These are phyloP conservation scores for Hydrozoanthus gracilis DNA, from an alignment of 92 coral and sea anemone species.

Conservation along the genomic window DNA sequence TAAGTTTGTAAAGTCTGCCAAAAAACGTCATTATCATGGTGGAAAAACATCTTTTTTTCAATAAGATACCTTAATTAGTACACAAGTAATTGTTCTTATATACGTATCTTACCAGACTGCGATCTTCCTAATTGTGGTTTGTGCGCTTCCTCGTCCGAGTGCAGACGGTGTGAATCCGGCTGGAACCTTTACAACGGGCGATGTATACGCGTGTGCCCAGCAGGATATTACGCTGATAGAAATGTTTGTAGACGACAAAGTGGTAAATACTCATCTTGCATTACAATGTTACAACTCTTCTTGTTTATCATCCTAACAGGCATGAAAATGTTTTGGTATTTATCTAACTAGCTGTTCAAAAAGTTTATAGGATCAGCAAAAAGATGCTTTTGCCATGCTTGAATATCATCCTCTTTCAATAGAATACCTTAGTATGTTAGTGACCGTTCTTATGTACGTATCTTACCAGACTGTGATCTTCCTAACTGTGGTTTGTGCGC, in stretches of 20 bases:
- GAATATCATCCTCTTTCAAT: not conserved
- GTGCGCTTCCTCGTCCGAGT: not conserved
- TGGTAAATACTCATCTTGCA: no score
- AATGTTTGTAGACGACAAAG: not conserved
- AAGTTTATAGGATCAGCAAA: no score
- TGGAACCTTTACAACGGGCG: not conserved
- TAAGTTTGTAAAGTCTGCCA: no score
- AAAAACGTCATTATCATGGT: no score
- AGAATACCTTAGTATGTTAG: not conserved
- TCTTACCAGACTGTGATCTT: not conserved
- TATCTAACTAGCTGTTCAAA: no score
- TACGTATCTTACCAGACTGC: not conserved
- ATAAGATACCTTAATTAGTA: not conserved
- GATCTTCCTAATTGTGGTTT: not conserved
- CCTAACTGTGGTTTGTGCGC: not conserved
- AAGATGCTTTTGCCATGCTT: no score
- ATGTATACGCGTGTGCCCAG: conserved; percentile 9
- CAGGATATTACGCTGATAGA: not conserved
- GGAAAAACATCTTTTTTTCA: not conserved
- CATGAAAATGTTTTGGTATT: no score
- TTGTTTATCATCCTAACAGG: no score
- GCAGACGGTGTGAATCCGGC: not conserved
- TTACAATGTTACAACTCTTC: no score
- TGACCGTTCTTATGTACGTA: not conserved
- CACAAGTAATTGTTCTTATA: not conserved